A percentile compares a stretch with the other conserved stretches of the same genome.
These are phyloP conservation scores for Melinaea marsaeus DNA, from an alignment of 2,888 invertebrate genomes.

Conservation along the genomic window DNA sequence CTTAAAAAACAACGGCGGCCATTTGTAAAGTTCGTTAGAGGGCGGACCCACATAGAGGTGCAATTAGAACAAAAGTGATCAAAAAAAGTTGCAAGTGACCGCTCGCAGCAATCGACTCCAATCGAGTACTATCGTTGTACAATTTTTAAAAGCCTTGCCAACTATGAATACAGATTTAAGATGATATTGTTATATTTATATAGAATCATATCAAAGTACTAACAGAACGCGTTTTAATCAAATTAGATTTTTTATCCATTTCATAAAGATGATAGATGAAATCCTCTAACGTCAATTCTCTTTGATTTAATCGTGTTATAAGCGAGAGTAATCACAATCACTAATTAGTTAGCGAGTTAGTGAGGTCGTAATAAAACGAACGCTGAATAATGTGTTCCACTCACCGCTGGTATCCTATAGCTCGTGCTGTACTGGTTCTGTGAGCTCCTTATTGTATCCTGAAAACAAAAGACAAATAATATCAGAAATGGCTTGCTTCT, in stretches of 20 bases:
- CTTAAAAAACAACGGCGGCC: slow-evolving; percentile 34
- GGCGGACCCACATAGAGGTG: slow-evolving; percentile 44
- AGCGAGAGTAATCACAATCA: slow-evolving; percentile 15
- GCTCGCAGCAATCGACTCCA: slow-evolving; percentile 47
- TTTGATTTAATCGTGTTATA: slow-evolving; percentile 24
- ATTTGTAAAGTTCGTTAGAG: slow-evolving; percentile 47
- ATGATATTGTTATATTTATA: slow-evolving; percentile 16
- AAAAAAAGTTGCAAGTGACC: slow-evolving; percentile 45
- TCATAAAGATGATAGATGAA: neutral
- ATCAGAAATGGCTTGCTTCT: slow-evolving; percentile 29
- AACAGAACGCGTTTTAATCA: neutral
- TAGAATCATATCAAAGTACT: too few species aligned
- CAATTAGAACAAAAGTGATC: slow-evolving; percentile 55
- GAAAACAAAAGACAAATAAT: slow-evolving; percentile 38
- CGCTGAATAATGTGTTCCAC: slow-evolving; percentile 35
- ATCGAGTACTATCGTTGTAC: slow-evolving; percentile 36
- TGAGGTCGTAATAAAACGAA: slow-evolving; percentile 35
- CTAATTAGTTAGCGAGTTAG: slow-evolving; percentile 30
- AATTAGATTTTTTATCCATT: neutral
- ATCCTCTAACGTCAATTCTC: slow-evolving; percentile 10
- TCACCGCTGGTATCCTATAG: slow-evolving; percentile 53
- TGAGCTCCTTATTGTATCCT: slow-evolving; percentile 43
- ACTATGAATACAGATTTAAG: slow-evolving; percentile 30
- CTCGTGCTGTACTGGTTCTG: slow-evolving; percentile 34
- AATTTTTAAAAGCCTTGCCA: slow-evolving; percentile 28